phyloP scores from a whole-genome alignment of 2,113 vertebrate species.

The Nycticorax nycticorax region DNA sequence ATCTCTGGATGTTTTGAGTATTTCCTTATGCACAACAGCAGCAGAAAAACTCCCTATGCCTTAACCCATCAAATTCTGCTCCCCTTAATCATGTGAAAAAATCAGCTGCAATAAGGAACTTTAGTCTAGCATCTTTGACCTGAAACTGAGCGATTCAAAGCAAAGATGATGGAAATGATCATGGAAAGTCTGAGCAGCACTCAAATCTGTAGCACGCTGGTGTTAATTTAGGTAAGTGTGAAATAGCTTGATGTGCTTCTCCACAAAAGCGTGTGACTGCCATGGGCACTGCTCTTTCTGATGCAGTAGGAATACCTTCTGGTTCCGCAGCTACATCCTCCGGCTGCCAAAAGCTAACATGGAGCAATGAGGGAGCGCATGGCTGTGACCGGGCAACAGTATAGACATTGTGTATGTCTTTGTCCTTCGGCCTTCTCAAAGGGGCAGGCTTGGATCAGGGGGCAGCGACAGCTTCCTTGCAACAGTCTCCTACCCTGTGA shows the following conservation, averaged over 20 bases:
- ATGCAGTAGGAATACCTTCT: not conserved
- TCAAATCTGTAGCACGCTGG: not conserved
- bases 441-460: not conserved
- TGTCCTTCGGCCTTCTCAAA: not conserved
- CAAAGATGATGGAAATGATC: not conserved
- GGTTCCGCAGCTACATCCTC: not conserved
- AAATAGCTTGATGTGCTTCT: not conserved
- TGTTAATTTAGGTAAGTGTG: not conserved
- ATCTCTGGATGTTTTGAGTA: not conserved
- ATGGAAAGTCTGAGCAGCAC: not conserved
- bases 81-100: not conserved
- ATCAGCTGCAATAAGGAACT: not conserved
- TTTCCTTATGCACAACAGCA: not conserved
- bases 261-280: rapidly evolving
- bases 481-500: rapidly evolving
- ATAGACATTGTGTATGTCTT: rapidly evolving
- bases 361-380: rapidly evolving
- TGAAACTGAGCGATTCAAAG: not conserved
- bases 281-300: not conserved
- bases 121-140: not conserved
- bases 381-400: not conserved
- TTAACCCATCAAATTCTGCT: not conserved
- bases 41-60: not conserved
- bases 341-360: not conserved
- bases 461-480: not conserved